Conservation (phyloP, 2,113 vertebrate genomes). For the Tetraodon nigroviridis region DNA sequence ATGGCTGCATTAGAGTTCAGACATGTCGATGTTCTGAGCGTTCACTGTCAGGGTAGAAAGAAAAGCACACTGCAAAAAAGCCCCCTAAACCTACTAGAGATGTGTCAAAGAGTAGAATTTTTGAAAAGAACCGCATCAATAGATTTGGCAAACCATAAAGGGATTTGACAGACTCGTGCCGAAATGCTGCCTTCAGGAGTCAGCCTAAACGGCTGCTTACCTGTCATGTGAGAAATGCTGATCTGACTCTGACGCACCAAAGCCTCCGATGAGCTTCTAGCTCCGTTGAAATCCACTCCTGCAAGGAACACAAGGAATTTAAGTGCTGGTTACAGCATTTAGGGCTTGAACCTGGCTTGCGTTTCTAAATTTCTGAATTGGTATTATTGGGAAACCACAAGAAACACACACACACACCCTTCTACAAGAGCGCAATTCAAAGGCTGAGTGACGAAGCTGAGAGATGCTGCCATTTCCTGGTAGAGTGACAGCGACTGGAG, state of each 20-base stretch:
- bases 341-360: neutral
- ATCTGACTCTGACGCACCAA: slow-evolving; percentile 31
- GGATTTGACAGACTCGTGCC: no score
- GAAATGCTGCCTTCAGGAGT: slow-evolving; percentile 6
- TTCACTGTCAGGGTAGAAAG: no score
- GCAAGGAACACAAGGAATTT: slow-evolving; percentile 5
- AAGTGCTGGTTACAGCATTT: neutral
- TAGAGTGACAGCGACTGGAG: slow-evolving; percentile 43
- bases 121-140: neutral
- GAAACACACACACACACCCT: slow-evolving; percentile 1
- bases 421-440: slow-evolving; percentile 29
- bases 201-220: slow-evolving; percentile 17
- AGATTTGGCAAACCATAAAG: neutral
- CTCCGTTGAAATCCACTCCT: slow-evolving; percentile 6
- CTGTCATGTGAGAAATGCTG: slow-evolving; percentile 24
- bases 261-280: slow-evolving; percentile 28
- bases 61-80: neutral
- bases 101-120: neutral
- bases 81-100: neutral
- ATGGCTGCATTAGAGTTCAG: no score
- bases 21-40: no score
- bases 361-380: neutral
- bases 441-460: slow-evolving; percentile 22
- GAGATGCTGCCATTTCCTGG: slow-evolving; percentile 16
- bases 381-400: neutral